These are phyloP conservation scores for Megaleporinus macrocephalus DNA, from an alignment of 2,113 vertebrate species.

Conservation along the genomic window DNA sequence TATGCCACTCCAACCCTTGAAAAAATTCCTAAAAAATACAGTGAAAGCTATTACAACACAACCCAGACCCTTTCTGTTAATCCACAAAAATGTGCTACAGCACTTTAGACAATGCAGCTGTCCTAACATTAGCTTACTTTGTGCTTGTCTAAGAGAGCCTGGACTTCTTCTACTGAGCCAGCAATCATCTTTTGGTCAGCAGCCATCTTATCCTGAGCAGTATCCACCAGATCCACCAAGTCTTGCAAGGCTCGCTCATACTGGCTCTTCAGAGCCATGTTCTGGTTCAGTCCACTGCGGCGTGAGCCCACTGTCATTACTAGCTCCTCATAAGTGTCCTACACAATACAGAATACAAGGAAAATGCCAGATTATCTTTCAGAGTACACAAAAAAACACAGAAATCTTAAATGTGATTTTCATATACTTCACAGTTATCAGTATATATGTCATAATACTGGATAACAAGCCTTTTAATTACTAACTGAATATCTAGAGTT, in stretches of 20 bases:
- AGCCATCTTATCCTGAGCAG: slow-evolving; percentile 92
- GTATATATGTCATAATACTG: not conserved
- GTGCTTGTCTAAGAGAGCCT: slow-evolving; percentile 87
- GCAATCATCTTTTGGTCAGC: slow-evolving; percentile 90
- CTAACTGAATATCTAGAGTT: not conserved
- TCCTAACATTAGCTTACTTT: slow-evolving; percentile 78
- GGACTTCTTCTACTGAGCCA: slow-evolving; percentile 87
- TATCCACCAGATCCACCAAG: slow-evolving; percentile 90
- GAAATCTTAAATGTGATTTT: no score
- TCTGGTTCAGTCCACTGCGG: slow-evolving; percentile 88
- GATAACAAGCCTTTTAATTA: not conserved
- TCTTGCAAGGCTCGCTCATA: slow-evolving; percentile 91
- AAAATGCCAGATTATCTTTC: not conserved
- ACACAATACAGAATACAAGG: not conserved
- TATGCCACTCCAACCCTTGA: slow-evolving; percentile 91
- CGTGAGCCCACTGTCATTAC: slow-evolving; percentile 86
- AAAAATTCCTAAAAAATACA: slow-evolving; percentile 88
- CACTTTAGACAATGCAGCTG: no score
- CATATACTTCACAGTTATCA: no score
- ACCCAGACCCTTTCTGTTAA: not conserved
- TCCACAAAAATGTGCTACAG: no score
- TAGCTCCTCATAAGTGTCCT: slow-evolving; percentile 95
- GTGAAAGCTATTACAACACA: not conserved
- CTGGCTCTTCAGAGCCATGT: slow-evolving; percentile 88
- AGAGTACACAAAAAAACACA: not conserved